Base-by-base conservation (phyloP, 2,113 vertebrate species). In the Lagopus muta region DNA sequence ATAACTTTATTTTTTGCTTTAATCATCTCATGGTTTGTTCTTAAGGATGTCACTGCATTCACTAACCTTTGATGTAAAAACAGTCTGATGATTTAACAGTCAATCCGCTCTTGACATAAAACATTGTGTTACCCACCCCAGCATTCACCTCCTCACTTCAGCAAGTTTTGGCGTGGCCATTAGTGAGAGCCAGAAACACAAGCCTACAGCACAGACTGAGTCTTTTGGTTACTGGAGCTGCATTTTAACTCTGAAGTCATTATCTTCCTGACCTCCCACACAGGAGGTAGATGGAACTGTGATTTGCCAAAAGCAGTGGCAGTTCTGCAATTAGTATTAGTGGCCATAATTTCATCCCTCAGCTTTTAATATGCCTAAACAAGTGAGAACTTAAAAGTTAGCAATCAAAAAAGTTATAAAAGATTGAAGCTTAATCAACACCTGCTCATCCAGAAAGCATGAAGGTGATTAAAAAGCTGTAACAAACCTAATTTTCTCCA, bases 401-500 rank as follows among this genome's bases (percentile, higher is more conserved):
- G 83, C 58, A 89, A 88, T 24, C 83, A 71, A 86, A 95, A 27
- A 52, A 34, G 34, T 94, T 86, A 90, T 80, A 52, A 81, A 95
- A 79, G 30, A 87, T 4, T 30, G 34, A 45, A 10, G 65, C 86
- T 79, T 93, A 91, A 86, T 78, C 52, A 88, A 80, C 81, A 54
- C 42, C 61, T 77, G 48, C 70, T 89, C 69, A 47, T 30, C 66
- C 52, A 74, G 70, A 94, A 90, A 73, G 65, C 75, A 78, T 38
- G 34, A 90, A 79, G 93, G 90, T 36, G 17, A 57, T 87, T 88
- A 86, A 95, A 83, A 90, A 97, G 82, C 47, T 71, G 72, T 66
- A 96, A 98, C 97, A 95, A 96, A 99, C 99, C 99, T 99, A 97
- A 99, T 99, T 98, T 98, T 99, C 96, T 99, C 99, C 96, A 99